phyloP scores from a whole-genome alignment of 2,797 vertebrate genomes.

The Xiphophorus birchmanni region DNA sequence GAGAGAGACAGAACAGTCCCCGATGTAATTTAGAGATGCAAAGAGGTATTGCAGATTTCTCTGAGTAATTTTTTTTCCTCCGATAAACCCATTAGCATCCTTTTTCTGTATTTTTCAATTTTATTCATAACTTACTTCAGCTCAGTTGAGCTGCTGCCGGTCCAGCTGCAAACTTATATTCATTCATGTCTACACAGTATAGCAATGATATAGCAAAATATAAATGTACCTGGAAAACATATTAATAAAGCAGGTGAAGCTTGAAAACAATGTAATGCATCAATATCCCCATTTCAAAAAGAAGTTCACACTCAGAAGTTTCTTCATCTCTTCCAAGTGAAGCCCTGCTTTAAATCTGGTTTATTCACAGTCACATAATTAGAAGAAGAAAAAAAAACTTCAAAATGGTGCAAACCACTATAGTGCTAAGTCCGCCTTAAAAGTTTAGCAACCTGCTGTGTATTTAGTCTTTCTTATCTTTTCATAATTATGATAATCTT shows the following conservation, averaged over 20 bases:
- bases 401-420: background rate
- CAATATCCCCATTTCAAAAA: background rate
- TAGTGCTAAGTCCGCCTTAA: background rate
- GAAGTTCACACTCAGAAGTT: background rate
- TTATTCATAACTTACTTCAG: constrained; percentile 29
- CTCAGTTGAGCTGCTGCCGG: background rate
- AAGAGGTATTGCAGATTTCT: constrained; percentile 26
- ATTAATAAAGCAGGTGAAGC: background rate
- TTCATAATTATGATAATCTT: background rate
- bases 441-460: background rate
- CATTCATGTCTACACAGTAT: background rate
- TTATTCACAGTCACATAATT: background rate
- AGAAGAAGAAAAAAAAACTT: background rate
- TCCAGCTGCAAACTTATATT: constrained; percentile 1
- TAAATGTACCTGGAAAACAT: background rate
- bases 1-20: constrained; percentile 56
- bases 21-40: constrained; percentile 58
- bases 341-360: background rate
- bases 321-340: background rate
- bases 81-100: constrained; percentile 42
- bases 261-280: background rate
- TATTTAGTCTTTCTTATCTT: background rate
- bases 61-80: constrained; percentile 44
- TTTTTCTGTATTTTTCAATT: constrained; percentile 9
- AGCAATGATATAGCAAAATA: constrained; percentile 5